A percentile compares a stretch with the other conserved stretches of the same genome.
Conservation (phyloP, 2,797 vertebrate genomes). For the Manis crassicaudata region DNA sequence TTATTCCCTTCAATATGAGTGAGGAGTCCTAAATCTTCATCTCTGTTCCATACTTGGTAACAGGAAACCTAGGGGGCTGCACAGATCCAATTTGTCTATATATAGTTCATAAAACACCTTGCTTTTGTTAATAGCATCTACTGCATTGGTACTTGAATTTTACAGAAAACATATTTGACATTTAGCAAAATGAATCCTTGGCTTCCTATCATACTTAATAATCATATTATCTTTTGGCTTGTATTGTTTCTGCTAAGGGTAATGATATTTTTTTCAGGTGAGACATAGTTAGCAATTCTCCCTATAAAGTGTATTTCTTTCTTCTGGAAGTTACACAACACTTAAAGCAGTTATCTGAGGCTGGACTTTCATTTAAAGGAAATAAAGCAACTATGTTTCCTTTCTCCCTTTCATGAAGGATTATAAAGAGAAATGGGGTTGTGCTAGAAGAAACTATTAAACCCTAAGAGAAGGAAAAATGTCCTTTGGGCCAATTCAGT, state of each 20-base stretch:
- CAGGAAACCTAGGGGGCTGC: neutral
- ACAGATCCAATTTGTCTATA: neutral
- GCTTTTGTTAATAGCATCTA: neutral
- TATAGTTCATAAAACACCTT: neutral
- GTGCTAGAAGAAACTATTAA: neutral
- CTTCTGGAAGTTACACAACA: conserved; percentile 20
- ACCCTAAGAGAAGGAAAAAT: neutral
- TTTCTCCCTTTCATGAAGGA: neutral
- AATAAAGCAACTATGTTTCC: neutral
- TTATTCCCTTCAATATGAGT: conserved; percentile 48
- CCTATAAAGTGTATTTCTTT: neutral
- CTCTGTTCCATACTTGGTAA: neutral
- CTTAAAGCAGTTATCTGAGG: neutral
- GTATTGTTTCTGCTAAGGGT: conserved; percentile 27
- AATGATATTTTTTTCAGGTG: neutral
- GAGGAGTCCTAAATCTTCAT: neutral
- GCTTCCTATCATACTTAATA: neutral
- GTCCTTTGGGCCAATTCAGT: neutral
- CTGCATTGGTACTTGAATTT: neutral
- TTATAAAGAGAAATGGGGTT: neutral
- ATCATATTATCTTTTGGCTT: neutral
- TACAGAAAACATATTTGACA: neutral
- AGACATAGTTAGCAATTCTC: neutral
- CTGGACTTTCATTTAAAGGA: conserved; percentile 47
- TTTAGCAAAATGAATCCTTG: conserved; percentile 49